Conservation (phyloP, 2,113 vertebrate species). For the Pan paniscus region DNA sequence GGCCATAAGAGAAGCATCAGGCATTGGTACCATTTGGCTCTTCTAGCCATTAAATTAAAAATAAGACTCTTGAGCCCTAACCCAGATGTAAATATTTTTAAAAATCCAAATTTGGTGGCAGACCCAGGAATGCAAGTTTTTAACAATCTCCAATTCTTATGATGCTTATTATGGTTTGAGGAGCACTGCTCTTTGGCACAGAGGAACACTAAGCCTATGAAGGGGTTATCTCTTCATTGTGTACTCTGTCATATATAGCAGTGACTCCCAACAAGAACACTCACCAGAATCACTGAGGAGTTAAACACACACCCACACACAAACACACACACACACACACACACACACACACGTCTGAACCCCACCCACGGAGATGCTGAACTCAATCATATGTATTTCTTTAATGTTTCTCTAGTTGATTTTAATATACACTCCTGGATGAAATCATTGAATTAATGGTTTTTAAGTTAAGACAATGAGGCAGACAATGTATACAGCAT, state of each 20-base stretch:
- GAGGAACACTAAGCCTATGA: fast-evolving
- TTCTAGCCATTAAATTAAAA: not conserved
- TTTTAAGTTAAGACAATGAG: not conserved
- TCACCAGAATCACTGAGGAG: not conserved
- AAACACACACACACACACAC: too few species aligned
- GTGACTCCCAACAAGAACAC: not conserved
- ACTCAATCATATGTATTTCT: not conserved
- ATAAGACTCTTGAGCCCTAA: not conserved
- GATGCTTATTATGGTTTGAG: not conserved
- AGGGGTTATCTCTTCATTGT: not conserved
- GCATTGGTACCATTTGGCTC: not conserved
- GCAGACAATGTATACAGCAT: not conserved
- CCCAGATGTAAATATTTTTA: not conserved
- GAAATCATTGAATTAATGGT: not conserved
- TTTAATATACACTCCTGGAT: not conserved
- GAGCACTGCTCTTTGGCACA: not conserved
- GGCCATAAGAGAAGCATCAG: not conserved
- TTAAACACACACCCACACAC: not conserved
- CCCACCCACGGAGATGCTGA: not conserved
- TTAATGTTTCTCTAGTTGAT: not conserved
- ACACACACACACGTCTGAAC: not conserved
- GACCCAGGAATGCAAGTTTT: not conserved
- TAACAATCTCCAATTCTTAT: not conserved
- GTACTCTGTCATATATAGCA: not conserved
- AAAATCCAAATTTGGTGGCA: not conserved